A percentile compares a stretch with the other conserved stretches of the same genome.
Conservation (phyloP, 2,113 vertebrate species). For the Anser cygnoides region DNA sequence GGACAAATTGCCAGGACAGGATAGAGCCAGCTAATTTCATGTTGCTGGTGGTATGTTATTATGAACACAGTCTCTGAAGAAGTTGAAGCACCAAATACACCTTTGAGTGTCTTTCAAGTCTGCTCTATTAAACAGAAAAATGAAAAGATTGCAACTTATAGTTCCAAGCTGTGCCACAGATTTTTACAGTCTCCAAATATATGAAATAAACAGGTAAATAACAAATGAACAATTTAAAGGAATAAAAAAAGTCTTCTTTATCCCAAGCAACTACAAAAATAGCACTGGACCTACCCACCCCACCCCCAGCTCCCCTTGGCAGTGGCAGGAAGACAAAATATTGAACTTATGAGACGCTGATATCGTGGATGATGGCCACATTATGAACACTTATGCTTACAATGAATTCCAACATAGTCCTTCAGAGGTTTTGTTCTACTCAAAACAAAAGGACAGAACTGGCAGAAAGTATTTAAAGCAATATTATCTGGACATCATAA, state of each 20-base stretch:
- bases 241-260: background rate
- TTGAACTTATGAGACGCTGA: background rate
- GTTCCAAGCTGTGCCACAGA: background rate
- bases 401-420: background rate
- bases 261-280: background rate
- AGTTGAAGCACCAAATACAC: background rate
- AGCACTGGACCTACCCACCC: background rate
- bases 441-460: background rate
- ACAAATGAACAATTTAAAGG: background rate
- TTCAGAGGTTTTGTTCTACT: background rate
- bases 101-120: background rate
- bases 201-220: background rate
- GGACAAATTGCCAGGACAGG: background rate
- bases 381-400: background rate
- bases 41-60: background rate
- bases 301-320: too few relatives aligned
- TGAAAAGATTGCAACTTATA: background rate
- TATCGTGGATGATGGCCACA: background rate
- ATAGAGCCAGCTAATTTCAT: background rate
- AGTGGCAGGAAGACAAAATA: background rate
- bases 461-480: background rate
- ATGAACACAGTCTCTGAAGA: background rate
- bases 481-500: background rate
- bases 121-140: background rate
- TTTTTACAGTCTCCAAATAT: background rate